Evolutionary conservation across 2,888 invertebrate species (phyloP).

Genomic region (Cheilosia pagana): DNA sequence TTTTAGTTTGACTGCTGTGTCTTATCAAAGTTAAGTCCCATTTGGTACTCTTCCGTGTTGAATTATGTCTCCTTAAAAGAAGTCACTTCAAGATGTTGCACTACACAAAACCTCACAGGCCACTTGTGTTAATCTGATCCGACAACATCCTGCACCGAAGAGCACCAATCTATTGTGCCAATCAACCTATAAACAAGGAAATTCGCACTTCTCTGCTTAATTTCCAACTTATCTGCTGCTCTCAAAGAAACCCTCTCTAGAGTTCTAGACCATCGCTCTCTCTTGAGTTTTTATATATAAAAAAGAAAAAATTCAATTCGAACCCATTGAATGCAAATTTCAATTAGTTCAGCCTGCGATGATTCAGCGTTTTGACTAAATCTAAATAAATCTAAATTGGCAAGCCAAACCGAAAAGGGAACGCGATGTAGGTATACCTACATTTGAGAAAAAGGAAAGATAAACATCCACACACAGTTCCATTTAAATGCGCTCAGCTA

Average conservation of each 20-base stretch:
- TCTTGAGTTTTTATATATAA: background rate
- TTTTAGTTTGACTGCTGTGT: no score
- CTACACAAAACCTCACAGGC: background rate
- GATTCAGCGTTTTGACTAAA: slow-evolving; percentile 38
- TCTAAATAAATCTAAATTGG: slow-evolving; percentile 50
- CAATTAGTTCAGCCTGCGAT: slow-evolving; percentile 41
- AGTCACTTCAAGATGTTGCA: background rate
- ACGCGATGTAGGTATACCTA: background rate
- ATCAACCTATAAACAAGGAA: slow-evolving; percentile 39
- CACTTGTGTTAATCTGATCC: slow-evolving; percentile 16
- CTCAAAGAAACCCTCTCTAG: slow-evolving; percentile 9
- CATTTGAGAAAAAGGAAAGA: background rate
- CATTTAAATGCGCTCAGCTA: slow-evolving; percentile 42
- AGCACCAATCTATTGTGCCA: slow-evolving; percentile 22
- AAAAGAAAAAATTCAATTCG: background rate
- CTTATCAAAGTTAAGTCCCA: no score
- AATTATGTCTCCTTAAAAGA: background rate
- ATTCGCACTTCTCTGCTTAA: slow-evolving; percentile 29
- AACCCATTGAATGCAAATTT: slow-evolving; percentile 33
- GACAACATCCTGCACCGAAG: slow-evolving; percentile 24
- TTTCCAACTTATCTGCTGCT: slow-evolving; percentile 1
- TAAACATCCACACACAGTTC: slow-evolving; percentile 41
- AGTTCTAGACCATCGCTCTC: background rate
- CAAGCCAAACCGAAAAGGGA: slow-evolving; percentile 40
- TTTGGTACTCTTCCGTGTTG: no score